A percentile compares a stretch with the other conserved stretches of the same genome.
Conservation (phyloP, 2,113 vertebrate genomes). For the Phainopepla nitens region DNA sequence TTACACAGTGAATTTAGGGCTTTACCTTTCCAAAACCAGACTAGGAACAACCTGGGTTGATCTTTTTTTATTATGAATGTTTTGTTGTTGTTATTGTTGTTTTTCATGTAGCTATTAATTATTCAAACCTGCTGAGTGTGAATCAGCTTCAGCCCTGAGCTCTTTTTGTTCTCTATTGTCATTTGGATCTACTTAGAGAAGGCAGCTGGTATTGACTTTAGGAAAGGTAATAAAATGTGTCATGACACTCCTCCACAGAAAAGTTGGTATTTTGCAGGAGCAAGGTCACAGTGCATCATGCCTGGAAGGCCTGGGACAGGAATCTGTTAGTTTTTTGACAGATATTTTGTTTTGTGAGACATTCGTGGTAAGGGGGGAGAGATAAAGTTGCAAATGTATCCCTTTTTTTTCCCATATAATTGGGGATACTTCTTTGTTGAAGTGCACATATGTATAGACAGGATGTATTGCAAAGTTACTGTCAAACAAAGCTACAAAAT, state of each 20-base stretch:
- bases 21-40: background rate
- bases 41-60: background rate
- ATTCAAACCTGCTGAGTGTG: background rate
- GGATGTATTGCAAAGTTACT: background rate
- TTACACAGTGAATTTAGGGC: background rate
- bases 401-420: background rate
- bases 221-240: background rate
- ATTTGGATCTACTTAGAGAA: background rate
- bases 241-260: background rate
- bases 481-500: background rate
- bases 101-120: background rate
- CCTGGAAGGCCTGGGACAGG: background rate
- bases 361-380: background rate
- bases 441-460: background rate
- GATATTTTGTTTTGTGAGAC: background rate
- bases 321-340: background rate
- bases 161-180: background rate
- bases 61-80: background rate
- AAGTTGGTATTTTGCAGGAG: background rate
- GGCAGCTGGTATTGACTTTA: background rate
- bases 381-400: fast-evolving
- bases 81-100: background rate
- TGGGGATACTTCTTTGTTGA: background rate
- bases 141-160: background rate
- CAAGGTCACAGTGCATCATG: background rate